Conservation (phyloP, 2,797 vertebrate species). For the Arrhamphus sclerolepis region DNA sequence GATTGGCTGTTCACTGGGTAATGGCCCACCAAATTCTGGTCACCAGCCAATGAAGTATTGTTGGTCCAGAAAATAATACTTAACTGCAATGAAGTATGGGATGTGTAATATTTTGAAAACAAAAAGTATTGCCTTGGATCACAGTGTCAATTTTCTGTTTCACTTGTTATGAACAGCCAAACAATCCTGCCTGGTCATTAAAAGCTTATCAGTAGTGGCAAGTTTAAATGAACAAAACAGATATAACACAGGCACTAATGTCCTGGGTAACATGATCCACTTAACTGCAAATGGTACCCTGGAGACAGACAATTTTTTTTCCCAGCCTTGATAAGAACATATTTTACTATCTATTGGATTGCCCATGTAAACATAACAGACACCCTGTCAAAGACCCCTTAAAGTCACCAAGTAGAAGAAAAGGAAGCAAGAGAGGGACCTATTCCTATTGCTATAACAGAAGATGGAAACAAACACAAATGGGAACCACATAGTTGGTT, state of each 20-base stretch:
- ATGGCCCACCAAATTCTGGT: too few relatives aligned
- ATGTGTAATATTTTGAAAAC: too few relatives aligned
- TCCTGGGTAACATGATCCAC: constrained; percentile 38
- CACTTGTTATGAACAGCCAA: constrained; percentile 18
- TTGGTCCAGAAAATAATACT: too few relatives aligned
- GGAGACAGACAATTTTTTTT: constrained; percentile 50
- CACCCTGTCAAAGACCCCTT: constrained; percentile 42
- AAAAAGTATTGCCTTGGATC: constrained; percentile 16
- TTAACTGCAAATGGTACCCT: constrained; percentile 51
- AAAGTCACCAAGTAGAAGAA: constrained; percentile 12
- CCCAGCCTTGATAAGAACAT: constrained; percentile 67
- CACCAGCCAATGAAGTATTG: too few relatives aligned
- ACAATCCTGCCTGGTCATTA: constrained; percentile 41
- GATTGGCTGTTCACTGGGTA: too few relatives aligned
- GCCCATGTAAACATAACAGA: constrained; percentile 60
- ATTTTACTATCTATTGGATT: constrained; percentile 56
- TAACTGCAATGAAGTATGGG: too few relatives aligned
- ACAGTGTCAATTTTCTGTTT: constrained; percentile 16
- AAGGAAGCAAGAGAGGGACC: constrained; percentile 15
- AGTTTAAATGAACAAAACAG: constrained; percentile 64
- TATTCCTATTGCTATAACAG: constrained; percentile 24
- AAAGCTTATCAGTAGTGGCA: constrained; percentile 49
- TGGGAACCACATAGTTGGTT: constrained; percentile 18
- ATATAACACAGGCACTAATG: constrained; percentile 46
- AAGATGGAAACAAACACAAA: constrained; percentile 32